Evolutionary conservation across 1,140 invertebrate species (phyloP).

Genomic region (Calycopis cecrops): DNA sequence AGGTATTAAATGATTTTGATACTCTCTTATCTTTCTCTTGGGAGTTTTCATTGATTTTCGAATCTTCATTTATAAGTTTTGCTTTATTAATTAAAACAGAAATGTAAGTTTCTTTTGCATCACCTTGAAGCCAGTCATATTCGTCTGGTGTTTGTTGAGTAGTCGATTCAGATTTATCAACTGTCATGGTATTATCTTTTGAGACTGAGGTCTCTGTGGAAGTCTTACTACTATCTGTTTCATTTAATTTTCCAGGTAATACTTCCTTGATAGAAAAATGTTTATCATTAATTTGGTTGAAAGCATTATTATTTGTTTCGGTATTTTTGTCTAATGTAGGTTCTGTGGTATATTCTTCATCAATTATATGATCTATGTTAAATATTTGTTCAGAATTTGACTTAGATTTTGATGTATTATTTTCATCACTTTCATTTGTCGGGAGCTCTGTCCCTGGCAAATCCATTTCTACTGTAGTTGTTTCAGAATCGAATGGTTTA

Average conservation of each 20-base stretch:
- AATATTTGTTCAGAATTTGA: constrained; percentile 12
- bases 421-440: constrained; percentile 19
- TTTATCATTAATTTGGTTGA: constrained; percentile 18
- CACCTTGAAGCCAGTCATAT: constrained; percentile 43
- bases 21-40: constrained; percentile 39
- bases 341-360: constrained; percentile 3
- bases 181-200: constrained; percentile 29
- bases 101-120: constrained; percentile 19
- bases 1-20: constrained; percentile 39
- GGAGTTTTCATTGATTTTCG: constrained; percentile 23
- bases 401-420: constrained; percentile 13
- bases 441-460: neutral
- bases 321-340: neutral
- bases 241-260: neutral
- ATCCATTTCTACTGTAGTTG: neutral
- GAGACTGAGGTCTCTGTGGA: constrained; percentile 31
- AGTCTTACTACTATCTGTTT: constrained; percentile 28
- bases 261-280: constrained; percentile 10
- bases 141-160: constrained; percentile 29
- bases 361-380: constrained; percentile 7
- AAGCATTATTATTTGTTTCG: neutral
- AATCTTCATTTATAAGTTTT: constrained; percentile 15
- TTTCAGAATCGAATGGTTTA: constrained; percentile 25
- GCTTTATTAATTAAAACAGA: neutral
- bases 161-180: constrained; percentile 15